Conservation (phyloP, 1,140 invertebrate species). For the Drosophila neocordata region DNA sequence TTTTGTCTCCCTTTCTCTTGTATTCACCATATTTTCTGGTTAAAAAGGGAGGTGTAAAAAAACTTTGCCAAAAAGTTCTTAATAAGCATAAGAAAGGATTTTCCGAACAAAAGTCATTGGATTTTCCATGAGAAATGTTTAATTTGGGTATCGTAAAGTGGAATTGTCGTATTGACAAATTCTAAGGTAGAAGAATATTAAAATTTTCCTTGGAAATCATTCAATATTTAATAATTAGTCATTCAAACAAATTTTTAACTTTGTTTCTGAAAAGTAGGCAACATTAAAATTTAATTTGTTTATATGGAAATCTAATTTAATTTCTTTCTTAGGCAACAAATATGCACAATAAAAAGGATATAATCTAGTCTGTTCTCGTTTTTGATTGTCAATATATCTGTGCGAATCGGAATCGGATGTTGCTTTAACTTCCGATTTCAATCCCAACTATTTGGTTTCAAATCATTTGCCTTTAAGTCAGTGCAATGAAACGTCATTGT, state of each 20-base stretch:
- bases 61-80: conserved; percentile 28
- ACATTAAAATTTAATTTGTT: background rate
- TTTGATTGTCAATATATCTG: no score
- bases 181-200: background rate
- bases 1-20: background rate
- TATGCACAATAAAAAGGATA: no score
- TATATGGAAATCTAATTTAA: background rate
- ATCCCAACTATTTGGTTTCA: no score
- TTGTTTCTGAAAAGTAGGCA: background rate
- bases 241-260: background rate
- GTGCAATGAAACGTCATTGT: no score
- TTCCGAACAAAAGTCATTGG: background rate
- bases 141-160: background rate
- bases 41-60: conserved; percentile 15
- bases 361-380: no score
- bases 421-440: no score
- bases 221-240: background rate
- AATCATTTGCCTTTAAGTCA: no score
- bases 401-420: no score
- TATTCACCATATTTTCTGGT: background rate
- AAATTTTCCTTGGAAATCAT: background rate
- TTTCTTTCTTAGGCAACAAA: no score
- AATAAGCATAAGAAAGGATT: conserved; percentile 7
- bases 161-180: no score
- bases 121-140: background rate